phyloP scores from a whole-genome alignment of 2,113 vertebrate species.

The Saccopteryx leptura region DNA sequence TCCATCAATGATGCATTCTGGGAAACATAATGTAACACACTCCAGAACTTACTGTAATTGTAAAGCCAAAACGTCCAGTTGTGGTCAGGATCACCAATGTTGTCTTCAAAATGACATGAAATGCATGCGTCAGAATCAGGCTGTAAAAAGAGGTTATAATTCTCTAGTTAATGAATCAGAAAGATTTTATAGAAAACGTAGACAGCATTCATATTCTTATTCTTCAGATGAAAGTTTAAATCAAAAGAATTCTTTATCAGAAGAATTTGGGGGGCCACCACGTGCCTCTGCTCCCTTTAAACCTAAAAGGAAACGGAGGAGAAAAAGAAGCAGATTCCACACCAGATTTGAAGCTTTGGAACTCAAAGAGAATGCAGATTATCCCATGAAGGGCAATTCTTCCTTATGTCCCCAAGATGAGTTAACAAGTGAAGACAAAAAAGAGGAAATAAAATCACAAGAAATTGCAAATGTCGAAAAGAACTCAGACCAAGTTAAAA shows the following conservation, averaged over 20 bases:
- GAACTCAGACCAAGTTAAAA: slow-evolving; percentile 60
- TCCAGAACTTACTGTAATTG: slow-evolving; percentile 82
- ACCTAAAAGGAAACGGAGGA: slow-evolving; percentile 85
- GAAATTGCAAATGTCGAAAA: slow-evolving; percentile 13
- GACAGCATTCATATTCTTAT: slow-evolving; percentile 79
- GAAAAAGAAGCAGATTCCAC: slow-evolving; percentile 77
- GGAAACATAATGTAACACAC: slow-evolving; percentile 75
- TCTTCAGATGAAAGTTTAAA: slow-evolving; percentile 86
- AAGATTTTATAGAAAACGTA: slow-evolving; percentile 83
- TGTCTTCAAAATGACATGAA: slow-evolving; percentile 73
- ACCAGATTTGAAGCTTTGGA: slow-evolving; percentile 29
- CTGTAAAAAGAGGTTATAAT: slow-evolving; percentile 87
- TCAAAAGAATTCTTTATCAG: slow-evolving; percentile 57
- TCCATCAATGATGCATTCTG: slow-evolving; percentile 60
- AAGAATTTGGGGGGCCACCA: slow-evolving; percentile 63
- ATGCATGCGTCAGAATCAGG: slow-evolving; percentile 74
- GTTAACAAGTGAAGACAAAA: slow-evolving; percentile 44
- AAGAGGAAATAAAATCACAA: slow-evolving; percentile 60
- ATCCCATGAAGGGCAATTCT: slow-evolving; percentile 57
- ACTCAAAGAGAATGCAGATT: slow-evolving; percentile 52
- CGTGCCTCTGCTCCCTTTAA: slow-evolving; percentile 64
- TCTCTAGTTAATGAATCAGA: slow-evolving; percentile 84
- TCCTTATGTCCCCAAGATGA: background rate
- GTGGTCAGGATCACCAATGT: slow-evolving; percentile 77
- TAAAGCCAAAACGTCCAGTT: slow-evolving; percentile 70